Percentiles rank a stretch among this genome's conserved stretches.
These are phyloP conservation scores for Saccostrea glomerata DNA, from an alignment of 1,140 invertebrate species.

Conservation along the genomic window DNA sequence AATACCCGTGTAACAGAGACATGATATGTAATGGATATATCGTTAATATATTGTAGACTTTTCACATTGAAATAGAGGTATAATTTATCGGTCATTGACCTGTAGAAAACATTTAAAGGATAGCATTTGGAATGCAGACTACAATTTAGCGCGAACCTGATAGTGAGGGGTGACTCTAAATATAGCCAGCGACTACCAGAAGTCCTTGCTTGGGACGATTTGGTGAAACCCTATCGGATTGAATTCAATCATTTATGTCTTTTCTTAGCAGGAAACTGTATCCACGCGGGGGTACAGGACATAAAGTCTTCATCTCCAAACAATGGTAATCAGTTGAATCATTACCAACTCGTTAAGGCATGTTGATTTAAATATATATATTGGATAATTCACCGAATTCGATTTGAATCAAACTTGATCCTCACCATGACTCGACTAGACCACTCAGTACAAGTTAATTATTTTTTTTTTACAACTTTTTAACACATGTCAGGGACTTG, in stretches of 20 bases:
- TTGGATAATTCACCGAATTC: not conserved
- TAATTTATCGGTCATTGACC: not conserved
- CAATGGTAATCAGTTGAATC: not conserved
- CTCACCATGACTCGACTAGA: not conserved
- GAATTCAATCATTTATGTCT: not conserved
- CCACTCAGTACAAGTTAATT: slow-evolving; percentile 2
- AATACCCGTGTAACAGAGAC: no score
- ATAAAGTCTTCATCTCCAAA: not conserved
- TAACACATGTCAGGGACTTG: not conserved
- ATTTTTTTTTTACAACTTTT: not conserved
- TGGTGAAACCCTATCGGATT: slow-evolving; percentile 7
- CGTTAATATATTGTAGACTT: no score
- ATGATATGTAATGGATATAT: no score
- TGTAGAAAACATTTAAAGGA: slow-evolving; percentile 17
- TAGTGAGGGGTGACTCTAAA: not conserved
- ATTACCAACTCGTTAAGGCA: not conserved
- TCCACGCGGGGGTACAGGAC: not conserved
- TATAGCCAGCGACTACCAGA: not conserved
- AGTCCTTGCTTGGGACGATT: not conserved
- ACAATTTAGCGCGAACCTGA: not conserved
- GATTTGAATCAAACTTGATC: not conserved
- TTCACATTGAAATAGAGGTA: not conserved
- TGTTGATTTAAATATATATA: not conserved
- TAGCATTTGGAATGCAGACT: not conserved
- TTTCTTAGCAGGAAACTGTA: slow-evolving; percentile 13